phyloP scores from a whole-genome alignment of 2,113 vertebrate genomes.

The Menidia beryllina region DNA sequence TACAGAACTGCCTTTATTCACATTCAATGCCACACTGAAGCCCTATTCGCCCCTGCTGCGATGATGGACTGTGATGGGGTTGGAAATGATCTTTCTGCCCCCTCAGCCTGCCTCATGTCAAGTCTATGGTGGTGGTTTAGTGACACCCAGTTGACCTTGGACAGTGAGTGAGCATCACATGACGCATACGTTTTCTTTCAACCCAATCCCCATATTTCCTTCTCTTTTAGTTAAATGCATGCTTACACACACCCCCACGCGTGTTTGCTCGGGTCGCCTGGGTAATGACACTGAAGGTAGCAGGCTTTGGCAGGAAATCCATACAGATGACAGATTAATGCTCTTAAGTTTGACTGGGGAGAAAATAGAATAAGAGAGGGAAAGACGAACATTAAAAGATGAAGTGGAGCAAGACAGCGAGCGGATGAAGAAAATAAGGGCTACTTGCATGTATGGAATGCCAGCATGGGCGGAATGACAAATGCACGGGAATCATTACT shows the following conservation, averaged over 20 bases:
- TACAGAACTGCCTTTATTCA: slow-evolving; percentile 27
- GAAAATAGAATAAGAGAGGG: slow-evolving; percentile 62
- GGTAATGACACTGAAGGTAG: slow-evolving; percentile 52
- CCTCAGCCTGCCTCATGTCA: slow-evolving; percentile 44
- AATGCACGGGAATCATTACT: slow-evolving; percentile 47
- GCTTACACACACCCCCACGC: slow-evolving; percentile 5
- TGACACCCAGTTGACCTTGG: slow-evolving; percentile 48
- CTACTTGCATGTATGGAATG: slow-evolving; percentile 21
- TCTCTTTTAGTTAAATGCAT: slow-evolving; percentile 8
- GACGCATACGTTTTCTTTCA: slow-evolving; percentile 31
- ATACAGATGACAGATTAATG: slow-evolving; percentile 69
- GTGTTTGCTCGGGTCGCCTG: slow-evolving; percentile 51
- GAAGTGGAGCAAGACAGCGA: slow-evolving; percentile 31
- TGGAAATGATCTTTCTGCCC: slow-evolving; percentile 35
- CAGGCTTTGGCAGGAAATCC: slow-evolving; percentile 74
- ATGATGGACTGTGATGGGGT: slow-evolving; percentile 56
- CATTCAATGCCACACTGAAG: slow-evolving; percentile 25
- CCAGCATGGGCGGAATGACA: slow-evolving; percentile 34
- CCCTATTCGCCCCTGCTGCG: slow-evolving; percentile 19
- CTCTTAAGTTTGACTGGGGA: slow-evolving; percentile 59
- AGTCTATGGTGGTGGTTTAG: slow-evolving; percentile 36
- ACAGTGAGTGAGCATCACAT: slow-evolving; percentile 13
- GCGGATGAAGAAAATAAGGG: slow-evolving; percentile 3
- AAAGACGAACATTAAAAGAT: slow-evolving; percentile 30
- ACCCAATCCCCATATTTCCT: slow-evolving; percentile 13